Evolutionary conservation across 2,797 vertebrate species (phyloP), one percentile per base, ranked within the genome.

Genomic region (Bovichtus variegatus): DNA sequence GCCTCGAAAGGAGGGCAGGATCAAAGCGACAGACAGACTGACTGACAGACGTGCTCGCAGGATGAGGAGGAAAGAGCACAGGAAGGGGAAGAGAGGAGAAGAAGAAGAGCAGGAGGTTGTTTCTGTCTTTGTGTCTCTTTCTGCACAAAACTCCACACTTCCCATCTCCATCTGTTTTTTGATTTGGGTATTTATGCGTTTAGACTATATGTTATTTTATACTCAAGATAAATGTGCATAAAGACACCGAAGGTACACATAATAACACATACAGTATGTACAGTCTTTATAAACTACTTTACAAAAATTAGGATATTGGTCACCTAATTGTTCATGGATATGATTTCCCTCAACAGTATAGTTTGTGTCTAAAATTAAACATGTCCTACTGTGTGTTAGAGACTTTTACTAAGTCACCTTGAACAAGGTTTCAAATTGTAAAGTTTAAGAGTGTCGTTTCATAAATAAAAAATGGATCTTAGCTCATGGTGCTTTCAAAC

Each of bases 1-100:
- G 75, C 86, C 83, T 83, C 66, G n/a, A 88, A 92, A 92, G 84
- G 89, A 92, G 87, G 89, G 54, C 88, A 89, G 78, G 87, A 93
- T 93, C 87, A 92, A 90, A 92, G 85, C 74, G 73, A 64, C 2
- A 69, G 87, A 86, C 84, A 61, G 62, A 77, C 70, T 67, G 88
- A 85, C 53, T 46, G 80, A 73, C 76, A 69, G 78, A 80, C 71
- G 49, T 77, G 50, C 43, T 64, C 80, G 58, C 76, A 87, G 87
- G 83, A 81, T 38, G 80, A 90, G 57, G 80, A 74, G 53, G 82
- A 82, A 76, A 49, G 44, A 70, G 76, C 58, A 54, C 72, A 79
- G 82, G 81, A 87, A 81, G 74, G 68, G 41, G 80, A 66, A 65
- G 58, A 58, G 49, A 60, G 49, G 71, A 83, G 74, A 63, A 78